Conservation (phyloP, 1,140 invertebrate species). For the Sarcophaga bullata region DNA sequence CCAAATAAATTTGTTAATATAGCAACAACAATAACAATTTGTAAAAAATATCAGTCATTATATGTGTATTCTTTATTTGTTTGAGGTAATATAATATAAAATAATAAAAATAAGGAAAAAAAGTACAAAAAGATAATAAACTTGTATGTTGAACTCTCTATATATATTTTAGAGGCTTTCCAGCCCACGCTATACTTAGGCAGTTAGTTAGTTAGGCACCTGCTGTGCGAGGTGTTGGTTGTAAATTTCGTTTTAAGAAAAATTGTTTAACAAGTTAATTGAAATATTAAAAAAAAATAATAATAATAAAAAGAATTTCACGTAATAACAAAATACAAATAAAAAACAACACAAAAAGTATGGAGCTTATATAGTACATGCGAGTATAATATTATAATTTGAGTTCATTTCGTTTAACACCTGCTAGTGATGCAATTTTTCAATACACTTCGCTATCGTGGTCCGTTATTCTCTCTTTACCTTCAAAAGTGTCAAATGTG, state of each 20-base stretch:
- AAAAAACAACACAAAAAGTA: neutral
- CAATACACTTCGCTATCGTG: too few species aligned
- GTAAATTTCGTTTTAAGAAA: neutral
- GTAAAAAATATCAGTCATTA: too few species aligned
- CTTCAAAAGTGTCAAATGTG: too few species aligned
- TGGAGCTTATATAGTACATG: neutral
- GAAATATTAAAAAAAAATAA: neutral
- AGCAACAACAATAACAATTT: too few species aligned
- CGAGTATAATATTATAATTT: neutral
- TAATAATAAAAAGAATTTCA: neutral
- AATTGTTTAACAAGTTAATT: neutral
- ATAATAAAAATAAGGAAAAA: too few species aligned
- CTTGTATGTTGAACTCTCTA: too few species aligned
- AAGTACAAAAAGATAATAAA: too few species aligned
- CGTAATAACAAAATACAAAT: neutral
- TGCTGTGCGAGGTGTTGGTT: neutral
- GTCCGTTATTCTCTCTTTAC: too few species aligned
- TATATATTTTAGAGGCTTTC: neutral
- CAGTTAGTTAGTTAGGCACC: neutral
- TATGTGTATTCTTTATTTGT: too few species aligned
- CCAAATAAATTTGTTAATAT: too few species aligned
- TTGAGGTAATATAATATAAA: too few species aligned
- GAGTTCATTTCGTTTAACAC: neutral
- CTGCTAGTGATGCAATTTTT: neutral
- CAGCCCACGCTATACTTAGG: neutral